phyloP scores from a whole-genome alignment of 2,888 invertebrate genomes.

The Acanthosoma haemorrhoidale region DNA sequence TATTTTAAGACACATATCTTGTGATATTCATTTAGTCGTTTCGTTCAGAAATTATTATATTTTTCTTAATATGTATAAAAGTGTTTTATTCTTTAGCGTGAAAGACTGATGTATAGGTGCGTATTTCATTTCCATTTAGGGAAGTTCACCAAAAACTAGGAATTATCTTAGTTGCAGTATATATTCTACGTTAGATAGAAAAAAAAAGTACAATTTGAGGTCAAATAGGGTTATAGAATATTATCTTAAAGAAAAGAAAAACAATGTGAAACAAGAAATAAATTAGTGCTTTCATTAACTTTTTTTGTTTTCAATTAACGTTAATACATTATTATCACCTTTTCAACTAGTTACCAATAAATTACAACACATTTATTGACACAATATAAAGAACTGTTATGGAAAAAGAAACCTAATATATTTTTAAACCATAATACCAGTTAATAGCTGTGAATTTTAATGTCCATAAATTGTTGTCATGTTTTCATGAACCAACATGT shows the following conservation, averaged over 20 bases:
- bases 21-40: conserved; percentile 9
- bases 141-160: neutral
- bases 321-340: too few relatives aligned
- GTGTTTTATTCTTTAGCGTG: neutral
- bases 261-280: neutral
- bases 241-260: neutral
- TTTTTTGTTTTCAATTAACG: too few relatives aligned
- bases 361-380: too few relatives aligned
- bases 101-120: conserved; percentile 10
- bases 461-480: too few relatives aligned
- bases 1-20: neutral
- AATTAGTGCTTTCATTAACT: neutral
- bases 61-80: conserved; percentile 1
- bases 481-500: too few relatives aligned
- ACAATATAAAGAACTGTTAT: too few relatives aligned
- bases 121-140: neutral
- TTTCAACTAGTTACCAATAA: too few relatives aligned
- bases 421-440: too few relatives aligned
- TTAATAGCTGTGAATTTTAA: too few relatives aligned
- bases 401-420: too few relatives aligned
- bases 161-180: neutral
- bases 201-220: neutral
- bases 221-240: neutral
- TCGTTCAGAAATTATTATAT: neutral
- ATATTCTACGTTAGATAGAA: too few relatives aligned